Percentiles rank a stretch among this genome's conserved stretches.
phyloP scores from a whole-genome alignment of 1,140 invertebrate species.

The Dufourea novaeangliae region DNA sequence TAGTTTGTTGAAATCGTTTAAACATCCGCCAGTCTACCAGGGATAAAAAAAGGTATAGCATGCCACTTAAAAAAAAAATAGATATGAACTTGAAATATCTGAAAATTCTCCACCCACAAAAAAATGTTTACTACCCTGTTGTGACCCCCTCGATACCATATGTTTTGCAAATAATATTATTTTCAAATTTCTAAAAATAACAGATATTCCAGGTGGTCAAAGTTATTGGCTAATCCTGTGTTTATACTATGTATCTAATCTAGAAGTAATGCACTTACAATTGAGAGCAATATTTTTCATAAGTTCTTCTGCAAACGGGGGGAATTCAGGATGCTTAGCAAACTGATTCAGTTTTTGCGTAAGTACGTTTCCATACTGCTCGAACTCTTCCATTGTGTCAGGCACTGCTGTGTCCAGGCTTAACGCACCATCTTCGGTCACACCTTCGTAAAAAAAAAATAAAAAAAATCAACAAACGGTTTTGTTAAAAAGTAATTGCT shows the following conservation, averaged over 20 bases:
- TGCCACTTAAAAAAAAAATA: too few species aligned
- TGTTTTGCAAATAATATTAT: too few species aligned
- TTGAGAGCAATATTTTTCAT: slow-evolving; percentile 89
- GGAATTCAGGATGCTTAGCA: slow-evolving; percentile 88
- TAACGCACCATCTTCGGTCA: slow-evolving; percentile 80
- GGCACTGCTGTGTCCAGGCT: slow-evolving; percentile 86
- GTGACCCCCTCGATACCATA: too few species aligned
- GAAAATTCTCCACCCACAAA: too few species aligned
- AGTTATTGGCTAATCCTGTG: too few species aligned
- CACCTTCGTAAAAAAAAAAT: slow-evolving; percentile 74
- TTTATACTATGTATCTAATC: background rate
- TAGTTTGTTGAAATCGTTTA: too few species aligned
- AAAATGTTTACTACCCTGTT: too few species aligned
- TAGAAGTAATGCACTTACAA: slow-evolving; percentile 84
- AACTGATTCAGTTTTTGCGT: slow-evolving; percentile 87
- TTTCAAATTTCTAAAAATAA: too few species aligned
- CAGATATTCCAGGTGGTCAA: too few species aligned
- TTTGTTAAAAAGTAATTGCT: background rate
- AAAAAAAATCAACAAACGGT: background rate
- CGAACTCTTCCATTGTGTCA: slow-evolving; percentile 90
- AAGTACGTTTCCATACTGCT: slow-evolving; percentile 88
- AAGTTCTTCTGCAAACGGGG: slow-evolving; percentile 89
- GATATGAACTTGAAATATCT: too few species aligned
- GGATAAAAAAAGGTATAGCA: too few species aligned
- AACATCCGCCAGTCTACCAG: too few species aligned